phyloP scores from a whole-genome alignment of 1,140 invertebrate species.

The Brachionus calyciflorus region DNA sequence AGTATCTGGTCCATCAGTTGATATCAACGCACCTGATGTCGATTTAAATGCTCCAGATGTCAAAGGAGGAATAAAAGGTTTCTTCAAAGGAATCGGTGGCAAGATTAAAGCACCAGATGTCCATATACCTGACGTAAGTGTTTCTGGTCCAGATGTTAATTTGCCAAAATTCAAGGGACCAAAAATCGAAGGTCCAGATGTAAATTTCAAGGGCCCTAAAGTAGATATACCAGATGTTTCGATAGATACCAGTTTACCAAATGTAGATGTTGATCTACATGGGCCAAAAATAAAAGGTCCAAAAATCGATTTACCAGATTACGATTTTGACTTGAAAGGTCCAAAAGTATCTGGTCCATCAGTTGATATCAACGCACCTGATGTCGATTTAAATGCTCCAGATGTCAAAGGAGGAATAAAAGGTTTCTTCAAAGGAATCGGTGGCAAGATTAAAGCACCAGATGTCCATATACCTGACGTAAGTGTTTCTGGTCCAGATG shows the following conservation, averaged over 20 bases:
- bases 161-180: constrained; percentile 33
- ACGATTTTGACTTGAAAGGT: background rate
- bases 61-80: background rate
- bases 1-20: background rate
- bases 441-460: constrained; percentile 1
- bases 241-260: constrained; percentile 2
- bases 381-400: background rate
- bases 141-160: background rate
- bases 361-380: background rate
- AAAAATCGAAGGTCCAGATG: background rate
- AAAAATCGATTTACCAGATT: background rate
- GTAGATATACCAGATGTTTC: background rate
- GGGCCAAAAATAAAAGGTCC: background rate
- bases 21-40: constrained; percentile 8
- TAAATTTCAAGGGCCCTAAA: background rate
- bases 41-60: constrained; percentile 1
- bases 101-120: constrained; percentile 39
- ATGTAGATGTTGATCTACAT: background rate
- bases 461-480: background rate
- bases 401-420: background rate
- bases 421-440: background rate
- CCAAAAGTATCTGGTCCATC: background rate
- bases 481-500: background rate
- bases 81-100: constrained; percentile 21
- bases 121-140: background rate